phyloP scores from a whole-genome alignment of 2,113 vertebrate genomes.

The Albula goreensis region DNA sequence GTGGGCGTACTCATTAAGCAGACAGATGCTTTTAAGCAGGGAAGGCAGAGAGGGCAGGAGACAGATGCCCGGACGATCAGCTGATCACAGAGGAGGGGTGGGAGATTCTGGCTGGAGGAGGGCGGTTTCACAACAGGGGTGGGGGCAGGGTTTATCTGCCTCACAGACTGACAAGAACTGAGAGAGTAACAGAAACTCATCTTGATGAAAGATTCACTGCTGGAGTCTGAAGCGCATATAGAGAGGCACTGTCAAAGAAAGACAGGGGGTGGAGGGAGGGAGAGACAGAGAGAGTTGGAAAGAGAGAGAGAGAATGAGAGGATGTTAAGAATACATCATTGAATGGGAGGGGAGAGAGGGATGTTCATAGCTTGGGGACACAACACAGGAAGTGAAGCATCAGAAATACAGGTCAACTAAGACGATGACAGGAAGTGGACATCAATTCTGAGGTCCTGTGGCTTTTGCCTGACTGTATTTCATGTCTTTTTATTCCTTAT shows the following conservation, averaged over 20 bases:
- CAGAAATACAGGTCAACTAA: background rate
- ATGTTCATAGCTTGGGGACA: background rate
- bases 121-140: background rate
- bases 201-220: conserved; percentile 14
- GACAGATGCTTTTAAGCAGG: background rate
- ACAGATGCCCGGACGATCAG: background rate
- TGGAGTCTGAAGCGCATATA: background rate
- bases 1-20: background rate
- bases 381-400: background rate
- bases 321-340: background rate
- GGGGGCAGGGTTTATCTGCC: background rate
- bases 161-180: conserved; percentile 15
- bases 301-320: background rate
- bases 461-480: background rate
- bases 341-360: background rate
- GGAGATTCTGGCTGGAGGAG: background rate
- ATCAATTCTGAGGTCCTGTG: background rate
- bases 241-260: conserved; percentile 15
- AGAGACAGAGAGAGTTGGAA: background rate
- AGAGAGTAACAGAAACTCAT: background rate
- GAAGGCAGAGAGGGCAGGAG: background rate
- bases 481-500: background rate
- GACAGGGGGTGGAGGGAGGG: background rate
- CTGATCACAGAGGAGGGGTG: background rate
- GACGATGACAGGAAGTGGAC: background rate